phyloP scores from a whole-genome alignment of 2,113 vertebrate genomes.

The Chlamydotis undulata region DNA sequence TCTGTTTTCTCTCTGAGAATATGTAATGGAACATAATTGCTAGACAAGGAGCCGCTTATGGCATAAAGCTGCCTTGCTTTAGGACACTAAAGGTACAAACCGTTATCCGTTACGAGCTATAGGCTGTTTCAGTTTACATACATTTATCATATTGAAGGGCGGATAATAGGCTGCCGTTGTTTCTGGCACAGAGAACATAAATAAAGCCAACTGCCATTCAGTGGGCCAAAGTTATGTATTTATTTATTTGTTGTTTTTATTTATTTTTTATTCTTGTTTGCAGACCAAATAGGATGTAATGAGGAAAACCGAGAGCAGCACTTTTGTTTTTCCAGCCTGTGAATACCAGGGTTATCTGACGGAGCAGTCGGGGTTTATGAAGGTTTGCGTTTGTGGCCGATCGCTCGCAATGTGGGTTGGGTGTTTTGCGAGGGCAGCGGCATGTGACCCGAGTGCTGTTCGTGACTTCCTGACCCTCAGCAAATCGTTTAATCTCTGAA shows the following conservation, averaged over 20 bases:
- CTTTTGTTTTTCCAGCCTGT: neutral
- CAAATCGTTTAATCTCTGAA: slow-evolving; percentile 51
- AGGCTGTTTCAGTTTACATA: slow-evolving; percentile 15
- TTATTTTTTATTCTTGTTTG: neutral
- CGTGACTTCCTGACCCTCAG: slow-evolving; percentile 37
- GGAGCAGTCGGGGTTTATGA: neutral
- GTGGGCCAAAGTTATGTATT: neutral
- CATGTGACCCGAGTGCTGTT: neutral
- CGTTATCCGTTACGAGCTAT: neutral
- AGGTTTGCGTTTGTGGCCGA: neutral
- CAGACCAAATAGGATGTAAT: neutral
- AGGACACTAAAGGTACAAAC: slow-evolving; percentile 52
- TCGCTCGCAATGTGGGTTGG: neutral
- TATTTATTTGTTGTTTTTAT: neutral
- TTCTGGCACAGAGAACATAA: neutral
- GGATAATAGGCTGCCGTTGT: neutral
- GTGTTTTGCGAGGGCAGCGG: neutral
- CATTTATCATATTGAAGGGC: slow-evolving; percentile 12
- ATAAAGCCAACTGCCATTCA: neutral
- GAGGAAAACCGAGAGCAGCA: neutral
- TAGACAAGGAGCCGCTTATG: neutral
- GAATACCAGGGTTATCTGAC: neutral
- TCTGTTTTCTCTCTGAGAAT: neutral
- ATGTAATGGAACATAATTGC: neutral
- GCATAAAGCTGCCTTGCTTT: slow-evolving; percentile 51